Percentiles rank a stretch among this genome's conserved stretches.
Evolutionary conservation across 1,140 invertebrate species (phyloP).

Genomic region (Catajapyx aquilonaris): DNA sequence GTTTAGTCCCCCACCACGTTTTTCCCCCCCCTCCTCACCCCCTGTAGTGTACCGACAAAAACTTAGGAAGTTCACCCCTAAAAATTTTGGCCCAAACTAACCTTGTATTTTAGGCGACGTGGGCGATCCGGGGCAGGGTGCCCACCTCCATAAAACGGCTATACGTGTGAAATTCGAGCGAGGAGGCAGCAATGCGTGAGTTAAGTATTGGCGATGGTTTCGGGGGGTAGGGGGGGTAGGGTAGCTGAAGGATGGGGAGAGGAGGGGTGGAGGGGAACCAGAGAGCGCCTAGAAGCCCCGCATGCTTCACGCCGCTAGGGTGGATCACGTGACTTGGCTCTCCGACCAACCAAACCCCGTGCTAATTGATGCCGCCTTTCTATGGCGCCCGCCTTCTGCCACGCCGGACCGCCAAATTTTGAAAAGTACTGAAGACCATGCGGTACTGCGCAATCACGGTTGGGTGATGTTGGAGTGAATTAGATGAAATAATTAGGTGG

Average conservation of each 20-base stretch:
- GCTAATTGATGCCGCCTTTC: slow-evolving; percentile 1
- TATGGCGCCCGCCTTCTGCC: no score
- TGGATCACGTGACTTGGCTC: not conserved
- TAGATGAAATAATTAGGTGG: no score
- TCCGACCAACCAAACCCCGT: not conserved
- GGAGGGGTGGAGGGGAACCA: not conserved
- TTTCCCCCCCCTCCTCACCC: slow-evolving; percentile 1
- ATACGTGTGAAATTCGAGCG: slow-evolving; percentile 2
- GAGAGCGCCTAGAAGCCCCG: not conserved
- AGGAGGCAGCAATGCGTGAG: slow-evolving; percentile 2
- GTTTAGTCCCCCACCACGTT: slow-evolving; percentile 5
- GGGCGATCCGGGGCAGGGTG: not conserved
- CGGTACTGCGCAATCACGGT: no score
- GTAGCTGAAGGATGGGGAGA: not conserved
- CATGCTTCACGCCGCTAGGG: not conserved
- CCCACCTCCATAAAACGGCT: not conserved
- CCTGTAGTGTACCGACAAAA: not conserved
- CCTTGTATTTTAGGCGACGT: not conserved
- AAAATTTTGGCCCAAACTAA: not conserved
- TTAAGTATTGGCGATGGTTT: slow-evolving; percentile 5
- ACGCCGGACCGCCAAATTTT: no score
- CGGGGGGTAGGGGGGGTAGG: not conserved
- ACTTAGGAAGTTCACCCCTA: not conserved
- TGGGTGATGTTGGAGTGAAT: no score
- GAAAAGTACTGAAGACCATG: no score